These are phyloP conservation scores for Epinephelus coioides DNA, from an alignment of 2,797 vertebrate species.

Conservation along the genomic window DNA sequence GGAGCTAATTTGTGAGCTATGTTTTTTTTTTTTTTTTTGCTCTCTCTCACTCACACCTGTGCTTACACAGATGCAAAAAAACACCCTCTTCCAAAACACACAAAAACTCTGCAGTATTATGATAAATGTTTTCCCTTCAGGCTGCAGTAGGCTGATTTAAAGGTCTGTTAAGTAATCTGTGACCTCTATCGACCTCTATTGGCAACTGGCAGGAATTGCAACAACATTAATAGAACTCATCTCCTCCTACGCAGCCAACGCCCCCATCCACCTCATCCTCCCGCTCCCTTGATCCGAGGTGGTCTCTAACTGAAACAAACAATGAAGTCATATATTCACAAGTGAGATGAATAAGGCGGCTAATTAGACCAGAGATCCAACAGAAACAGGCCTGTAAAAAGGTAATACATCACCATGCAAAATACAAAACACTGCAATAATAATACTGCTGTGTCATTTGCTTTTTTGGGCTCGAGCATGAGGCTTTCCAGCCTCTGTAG, in stretches of 20 bases:
- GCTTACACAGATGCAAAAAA: constrained; percentile 36
- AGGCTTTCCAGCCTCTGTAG: constrained; percentile 38
- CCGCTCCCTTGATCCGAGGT: constrained; percentile 43
- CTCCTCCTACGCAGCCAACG: constrained; percentile 48
- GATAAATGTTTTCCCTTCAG: constrained; percentile 59
- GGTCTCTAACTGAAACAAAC: constrained; percentile 70
- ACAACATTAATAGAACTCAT: constrained; percentile 67
- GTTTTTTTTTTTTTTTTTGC: constrained; percentile 21
- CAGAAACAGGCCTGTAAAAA: constrained; percentile 67
- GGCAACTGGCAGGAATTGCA: constrained; percentile 63
- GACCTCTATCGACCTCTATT: constrained; percentile 70
- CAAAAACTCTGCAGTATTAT: constrained; percentile 42
- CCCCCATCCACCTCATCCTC: constrained; percentile 16
- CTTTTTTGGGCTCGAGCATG: constrained; percentile 47
- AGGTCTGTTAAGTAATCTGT: constrained; percentile 72
- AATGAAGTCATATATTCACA: constrained; percentile 56
- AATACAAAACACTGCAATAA: constrained; percentile 62
- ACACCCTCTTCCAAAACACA: background rate
- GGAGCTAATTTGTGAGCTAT: constrained; percentile 27
- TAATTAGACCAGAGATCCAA: constrained; percentile 73
- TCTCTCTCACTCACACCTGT: constrained; percentile 11
- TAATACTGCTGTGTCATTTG: constrained; percentile 69
- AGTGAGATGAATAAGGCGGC: constrained; percentile 73
- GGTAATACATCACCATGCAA: constrained; percentile 73
- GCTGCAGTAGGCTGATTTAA: constrained; percentile 65